Evolutionary conservation across 2,888 invertebrate species (phyloP), one percentile per base, ranked within the genome.

Genomic region (Brachyptera risi): DNA sequence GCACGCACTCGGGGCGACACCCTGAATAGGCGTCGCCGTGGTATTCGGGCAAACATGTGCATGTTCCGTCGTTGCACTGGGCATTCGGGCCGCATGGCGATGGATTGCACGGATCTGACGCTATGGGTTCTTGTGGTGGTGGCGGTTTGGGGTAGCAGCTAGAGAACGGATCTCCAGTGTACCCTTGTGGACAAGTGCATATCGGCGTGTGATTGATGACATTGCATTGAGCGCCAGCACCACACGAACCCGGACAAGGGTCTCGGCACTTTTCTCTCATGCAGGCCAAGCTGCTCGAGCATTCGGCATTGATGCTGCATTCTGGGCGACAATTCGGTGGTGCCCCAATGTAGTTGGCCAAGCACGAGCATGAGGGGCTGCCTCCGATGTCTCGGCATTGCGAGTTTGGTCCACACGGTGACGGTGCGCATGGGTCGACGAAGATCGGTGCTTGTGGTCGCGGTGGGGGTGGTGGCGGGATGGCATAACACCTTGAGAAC

Each of bases 1-100:
- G 79, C 21, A 88, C 79, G 72, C 91, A 91, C 76, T 91, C 90
- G 1, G 90, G 90, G 66, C 86, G 82, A 70, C 90, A 90, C 24
- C 85, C 85, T 23, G 79, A 73, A 69, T 85, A 86, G 35, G 68
- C 87, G 70, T 87, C 86, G 17, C 80, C 80, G 68, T 74, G 74
- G 67, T 76, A 78, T 67, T 77, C 78, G 2, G 73, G 70, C 27
- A 75, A 63, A 68, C 80, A 80, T n/a, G 75, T 73, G 67, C 79
- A 80, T 13, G 61, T 26, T 58, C 63, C 65, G 68, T 84, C 81
- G 54, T 78, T 76, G 69, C 90, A 90, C 66, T 81, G 78, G 27
- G 88, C 80, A 68, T 85, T 85, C 7, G 71, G 69, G 15, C 75
- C 75, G 65, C 75, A 75, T 23, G 73, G 71, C 23, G 71, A 71